Evolutionary conservation across 2,888 invertebrate genomes (phyloP), one percentile per base, ranked within the genome.

Genomic region (Mayetiola destructor): DNA sequence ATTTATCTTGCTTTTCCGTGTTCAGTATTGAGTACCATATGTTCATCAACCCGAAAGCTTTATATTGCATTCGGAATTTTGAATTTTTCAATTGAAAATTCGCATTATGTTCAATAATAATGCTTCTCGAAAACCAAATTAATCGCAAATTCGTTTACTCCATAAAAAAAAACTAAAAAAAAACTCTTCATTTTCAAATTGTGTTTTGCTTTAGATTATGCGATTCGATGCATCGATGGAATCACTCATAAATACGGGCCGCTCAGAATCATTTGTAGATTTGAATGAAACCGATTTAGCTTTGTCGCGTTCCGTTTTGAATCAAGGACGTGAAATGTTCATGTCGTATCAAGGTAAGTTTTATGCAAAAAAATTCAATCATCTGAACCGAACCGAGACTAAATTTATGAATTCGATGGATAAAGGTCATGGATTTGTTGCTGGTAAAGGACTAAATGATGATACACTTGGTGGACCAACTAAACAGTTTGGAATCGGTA

Each of bases 241-340:
- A 69, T 85, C 85, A 30, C 73, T 87, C 61, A 71, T 77, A 32
- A 84, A 82, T 55, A 81, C 88, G 62, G 81, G 80, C 18, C 80
- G 88, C 32, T 88, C 89, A 29, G 89, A 89, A 69, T 88, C 88
- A 68, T 88, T 88, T 64, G 85, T 84, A 20, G 88, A 89, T 73
- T 73, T 89, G 14, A 88, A 82, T 65, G 83, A 84, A 61, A 85
- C 86, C 60, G 69, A 75, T 54, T 64, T 66, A 55, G 63, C 63
- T 18, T 61, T 61, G 14, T 60, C 60, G 32, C 58, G 61, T 32
- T 58, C 60, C 16, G 36, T 58, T 29, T 20, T 60, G 27, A 56
- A 29, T 30, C 58, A 56, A 54, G 27, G 53, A 21, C 48, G 56
- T 12, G 58, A 59, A 32, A 37, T 60, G 20, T 61, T 60, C 58